Percentiles rank a stretch among this genome's conserved stretches.
phyloP scores from a whole-genome alignment of 2,797 vertebrate genomes.

The Labeo calbasu region DNA sequence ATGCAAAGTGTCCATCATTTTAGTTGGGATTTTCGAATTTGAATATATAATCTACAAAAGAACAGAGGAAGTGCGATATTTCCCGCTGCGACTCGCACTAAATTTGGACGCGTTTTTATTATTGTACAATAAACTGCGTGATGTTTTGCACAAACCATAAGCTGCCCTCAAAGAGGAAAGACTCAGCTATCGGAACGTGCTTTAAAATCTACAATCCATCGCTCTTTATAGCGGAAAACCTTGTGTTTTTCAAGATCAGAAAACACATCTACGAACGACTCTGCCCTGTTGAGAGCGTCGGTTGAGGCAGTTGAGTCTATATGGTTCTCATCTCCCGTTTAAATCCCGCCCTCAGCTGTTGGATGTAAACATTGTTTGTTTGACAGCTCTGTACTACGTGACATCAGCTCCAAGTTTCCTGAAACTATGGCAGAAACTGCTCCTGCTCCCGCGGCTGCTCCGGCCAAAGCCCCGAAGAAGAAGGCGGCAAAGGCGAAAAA shows the following conservation, averaged over 20 bases:
- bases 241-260: conserved; percentile 59
- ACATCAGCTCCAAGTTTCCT: conserved; percentile 19
- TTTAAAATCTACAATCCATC: neutral
- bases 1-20: neutral
- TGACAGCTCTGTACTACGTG: conserved; percentile 28
- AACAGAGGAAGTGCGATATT: conserved; percentile 57
- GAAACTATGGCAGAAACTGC: conserved; percentile 60
- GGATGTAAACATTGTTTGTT: conserved; percentile 51
- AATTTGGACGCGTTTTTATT: conserved; percentile 58
- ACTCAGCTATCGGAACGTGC: conserved; percentile 31
- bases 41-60: conserved; percentile 59
- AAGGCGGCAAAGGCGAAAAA: conserved; percentile 58
- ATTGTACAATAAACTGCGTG: conserved; percentile 44
- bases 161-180: conserved; percentile 15
- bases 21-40: conserved; percentile 18
- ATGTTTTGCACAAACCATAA: conserved; percentile 11
- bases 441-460: conserved; percentile 55
- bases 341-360: conserved; percentile 62
- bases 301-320: conserved; percentile 64
- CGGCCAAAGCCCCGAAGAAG: conserved; percentile 58
- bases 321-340: conserved; percentile 66
- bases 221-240: conserved; percentile 37
- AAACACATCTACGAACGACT: conserved; percentile 64
- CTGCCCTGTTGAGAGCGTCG: conserved; percentile 49
- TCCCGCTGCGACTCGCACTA: conserved; percentile 27